These are phyloP conservation scores for Drosophila helvetica DNA, from an alignment of 2,888 invertebrate species.

Conservation along the genomic window DNA sequence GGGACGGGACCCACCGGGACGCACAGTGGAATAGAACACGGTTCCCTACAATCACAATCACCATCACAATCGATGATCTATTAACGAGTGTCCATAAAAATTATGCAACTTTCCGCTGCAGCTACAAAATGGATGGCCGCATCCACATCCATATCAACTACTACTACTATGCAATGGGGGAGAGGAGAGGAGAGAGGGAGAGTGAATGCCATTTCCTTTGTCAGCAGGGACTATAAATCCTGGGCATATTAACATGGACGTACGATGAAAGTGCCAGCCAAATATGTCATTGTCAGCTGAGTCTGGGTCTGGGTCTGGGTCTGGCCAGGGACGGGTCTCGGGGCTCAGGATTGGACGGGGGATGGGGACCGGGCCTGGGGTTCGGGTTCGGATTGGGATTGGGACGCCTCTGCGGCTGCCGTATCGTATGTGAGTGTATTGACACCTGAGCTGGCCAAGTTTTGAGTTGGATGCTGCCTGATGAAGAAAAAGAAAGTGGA, in stretches of 20 bases:
- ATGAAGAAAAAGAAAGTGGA: slow-evolving; percentile 69
- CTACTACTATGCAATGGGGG: slow-evolving; percentile 36
- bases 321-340: slow-evolving; percentile 24
- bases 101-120: slow-evolving; percentile 67
- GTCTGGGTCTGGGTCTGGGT: slow-evolving; percentile 29
- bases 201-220: slow-evolving; percentile 77
- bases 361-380: slow-evolving; percentile 9
- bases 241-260: slow-evolving; percentile 78
- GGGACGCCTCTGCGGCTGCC: slow-evolving; percentile 70
- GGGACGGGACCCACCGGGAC: background rate
- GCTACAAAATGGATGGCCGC: slow-evolving; percentile 71
- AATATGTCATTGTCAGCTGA: slow-evolving; percentile 76
- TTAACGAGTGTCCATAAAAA: slow-evolving; percentile 72
- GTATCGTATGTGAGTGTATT: slow-evolving; percentile 66
- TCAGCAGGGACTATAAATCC: slow-evolving; percentile 70
- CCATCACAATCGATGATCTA: slow-evolving; percentile 74
- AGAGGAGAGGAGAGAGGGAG: slow-evolving; percentile 15
- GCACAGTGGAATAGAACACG: slow-evolving; percentile 50
- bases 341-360: slow-evolving; percentile 7
- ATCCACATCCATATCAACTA: slow-evolving; percentile 15
- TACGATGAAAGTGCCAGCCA: slow-evolving; percentile 77
- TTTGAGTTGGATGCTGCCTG: slow-evolving; percentile 31
- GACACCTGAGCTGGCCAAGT: slow-evolving; percentile 73
- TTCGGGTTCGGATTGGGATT: background rate
- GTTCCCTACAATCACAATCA: slow-evolving; percentile 65